These are phyloP conservation scores for Raja brachyura DNA, from an alignment of 2,113 vertebrate species.

Conservation along the genomic window DNA sequence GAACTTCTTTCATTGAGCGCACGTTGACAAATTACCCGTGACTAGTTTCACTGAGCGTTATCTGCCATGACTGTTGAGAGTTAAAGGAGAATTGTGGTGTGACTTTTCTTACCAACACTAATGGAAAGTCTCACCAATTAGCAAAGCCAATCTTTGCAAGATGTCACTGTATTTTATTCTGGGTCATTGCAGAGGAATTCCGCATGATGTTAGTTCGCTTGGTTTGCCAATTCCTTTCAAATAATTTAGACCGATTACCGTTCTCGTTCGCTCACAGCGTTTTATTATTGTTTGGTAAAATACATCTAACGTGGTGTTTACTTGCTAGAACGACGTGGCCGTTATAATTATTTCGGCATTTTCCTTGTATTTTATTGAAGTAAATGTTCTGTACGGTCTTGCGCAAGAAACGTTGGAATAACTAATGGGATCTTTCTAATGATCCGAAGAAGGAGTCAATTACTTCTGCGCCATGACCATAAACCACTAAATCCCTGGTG, in stretches of 20 bases:
- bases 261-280: background rate
- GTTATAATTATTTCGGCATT: background rate
- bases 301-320: background rate
- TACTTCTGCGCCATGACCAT: conserved; percentile 65
- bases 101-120: conserved; percentile 42
- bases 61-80: conserved; percentile 41
- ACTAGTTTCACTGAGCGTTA: conserved; percentile 41
- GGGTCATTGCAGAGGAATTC: conserved; percentile 52
- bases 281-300: background rate
- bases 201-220: conserved; percentile 39
- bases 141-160: conserved; percentile 46
- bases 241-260: conserved; percentile 18
- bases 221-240: conserved; percentile 14
- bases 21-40: conserved; percentile 40
- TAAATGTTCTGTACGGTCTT: background rate
- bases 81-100: conserved; percentile 43
- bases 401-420: background rate
- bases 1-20: conserved; percentile 43
- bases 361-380: no score
- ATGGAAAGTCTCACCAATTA: conserved; percentile 48
- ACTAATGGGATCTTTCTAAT: conserved; percentile 54
- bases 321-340: background rate
- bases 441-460: conserved; percentile 62
- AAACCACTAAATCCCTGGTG: conserved; percentile 50
- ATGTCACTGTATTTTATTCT: conserved; percentile 51